phyloP scores from a whole-genome alignment of 2,888 invertebrate genomes.

The Cryptus armator region DNA sequence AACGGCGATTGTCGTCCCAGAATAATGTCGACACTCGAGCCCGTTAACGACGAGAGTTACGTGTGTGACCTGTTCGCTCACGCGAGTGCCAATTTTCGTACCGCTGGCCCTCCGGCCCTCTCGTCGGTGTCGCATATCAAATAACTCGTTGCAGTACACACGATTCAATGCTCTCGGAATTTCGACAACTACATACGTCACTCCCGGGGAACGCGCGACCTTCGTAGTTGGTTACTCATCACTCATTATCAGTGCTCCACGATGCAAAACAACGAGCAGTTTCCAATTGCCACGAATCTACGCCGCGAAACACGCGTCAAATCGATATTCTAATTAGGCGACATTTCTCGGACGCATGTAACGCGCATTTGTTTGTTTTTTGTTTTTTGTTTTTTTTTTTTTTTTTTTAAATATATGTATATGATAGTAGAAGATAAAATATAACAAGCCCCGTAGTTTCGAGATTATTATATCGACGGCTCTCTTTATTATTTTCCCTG shows the following conservation, averaged over 20 bases:
- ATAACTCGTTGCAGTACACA: not conserved
- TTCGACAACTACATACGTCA: slow-evolving; percentile 1
- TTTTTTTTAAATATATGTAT: too few relatives aligned
- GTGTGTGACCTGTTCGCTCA: slow-evolving; percentile 47
- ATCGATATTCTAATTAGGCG: too few relatives aligned
- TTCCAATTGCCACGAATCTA: not conserved
- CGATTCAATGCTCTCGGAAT: not conserved
- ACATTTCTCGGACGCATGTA: too few relatives aligned
- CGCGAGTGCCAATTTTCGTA: slow-evolving; percentile 63
- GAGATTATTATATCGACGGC: not conserved
- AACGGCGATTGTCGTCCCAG: slow-evolving; percentile 60
- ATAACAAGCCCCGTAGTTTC: too few relatives aligned
- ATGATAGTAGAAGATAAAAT: too few relatives aligned
- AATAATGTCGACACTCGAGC: slow-evolving; percentile 65
- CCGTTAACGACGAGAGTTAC: slow-evolving; percentile 69
- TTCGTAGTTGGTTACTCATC: not conserved
- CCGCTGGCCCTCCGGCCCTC: slow-evolving; percentile 7
- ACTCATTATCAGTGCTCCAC: not conserved
- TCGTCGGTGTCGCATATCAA: slow-evolving; percentile 17
- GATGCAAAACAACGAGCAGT: not conserved
- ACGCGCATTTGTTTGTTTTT: too few relatives aligned
- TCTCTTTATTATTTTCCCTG: too few relatives aligned
- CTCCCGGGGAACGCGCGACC: not conserved
- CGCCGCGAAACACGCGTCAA: too few relatives aligned
- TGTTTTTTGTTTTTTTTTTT: too few relatives aligned